These are phyloP conservation scores for Drosophila austrosaltans DNA, from an alignment of 2,888 invertebrate species.

Conservation along the genomic window DNA sequence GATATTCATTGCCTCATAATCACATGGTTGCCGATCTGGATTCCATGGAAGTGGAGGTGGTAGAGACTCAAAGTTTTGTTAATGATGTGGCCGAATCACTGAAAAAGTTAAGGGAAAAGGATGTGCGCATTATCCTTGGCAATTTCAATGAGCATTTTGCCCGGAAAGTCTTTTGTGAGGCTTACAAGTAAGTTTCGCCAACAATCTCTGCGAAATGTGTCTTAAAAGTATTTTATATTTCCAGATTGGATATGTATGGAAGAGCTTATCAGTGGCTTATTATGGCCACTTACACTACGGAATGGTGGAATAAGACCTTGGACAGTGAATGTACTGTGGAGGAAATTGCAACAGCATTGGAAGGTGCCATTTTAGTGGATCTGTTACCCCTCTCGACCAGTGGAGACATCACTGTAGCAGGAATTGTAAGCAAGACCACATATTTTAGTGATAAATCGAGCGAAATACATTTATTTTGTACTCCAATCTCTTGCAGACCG, in stretches of 20 bases:
- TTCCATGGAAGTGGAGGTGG: conserved; percentile 90
- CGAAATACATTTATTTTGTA: background rate
- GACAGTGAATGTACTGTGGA: conserved; percentile 88
- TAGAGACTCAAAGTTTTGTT: conserved; percentile 95
- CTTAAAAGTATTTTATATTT: background rate
- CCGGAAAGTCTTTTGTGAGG: conserved; percentile 93
- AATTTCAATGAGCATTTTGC: conserved; percentile 99
- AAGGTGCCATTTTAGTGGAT: conserved; percentile 95
- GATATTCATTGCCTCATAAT: conserved; percentile 96
- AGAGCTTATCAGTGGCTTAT: conserved; percentile 97
- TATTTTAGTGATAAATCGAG: background rate
- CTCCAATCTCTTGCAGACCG: conserved; percentile 87
- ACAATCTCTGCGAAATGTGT: background rate
- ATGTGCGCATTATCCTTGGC: conserved; percentile 96
- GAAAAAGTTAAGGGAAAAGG: conserved; percentile 93
- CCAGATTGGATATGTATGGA: conserved; percentile 93
- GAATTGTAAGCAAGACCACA: conserved; percentile 88
- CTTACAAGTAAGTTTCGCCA: conserved; percentile 86
- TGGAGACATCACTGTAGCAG: conserved; percentile 93
- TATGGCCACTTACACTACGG: conserved; percentile 92
- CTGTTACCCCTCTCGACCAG: conserved; percentile 93
- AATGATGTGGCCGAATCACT: conserved; percentile 93
- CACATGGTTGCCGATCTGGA: conserved; percentile 94
- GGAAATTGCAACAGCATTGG: conserved; percentile 91
- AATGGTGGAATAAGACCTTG: conserved; percentile 88